Evolutionary conservation across 2,888 invertebrate genomes (phyloP).

Genomic region (Leptogaster cylindrica): DNA sequence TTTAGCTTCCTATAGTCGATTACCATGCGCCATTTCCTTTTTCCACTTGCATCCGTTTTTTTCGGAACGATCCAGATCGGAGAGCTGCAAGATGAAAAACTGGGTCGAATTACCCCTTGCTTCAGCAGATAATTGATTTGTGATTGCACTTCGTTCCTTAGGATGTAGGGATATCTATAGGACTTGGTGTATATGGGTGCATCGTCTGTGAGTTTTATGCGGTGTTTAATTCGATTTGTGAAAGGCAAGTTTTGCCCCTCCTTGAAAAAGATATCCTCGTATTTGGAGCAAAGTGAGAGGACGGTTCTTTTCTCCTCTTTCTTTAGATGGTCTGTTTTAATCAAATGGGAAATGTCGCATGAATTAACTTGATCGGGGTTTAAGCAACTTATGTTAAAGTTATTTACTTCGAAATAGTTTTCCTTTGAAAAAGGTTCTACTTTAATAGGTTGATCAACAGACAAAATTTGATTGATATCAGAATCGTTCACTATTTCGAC

Average conservation of each 20-base stretch:
- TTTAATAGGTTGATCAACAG: not conserved
- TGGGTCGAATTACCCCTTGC: not conserved
- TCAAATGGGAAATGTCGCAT: too few species aligned
- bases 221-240: not conserved
- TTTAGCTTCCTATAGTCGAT: not conserved
- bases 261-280: not conserved
- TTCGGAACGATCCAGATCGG: too few species aligned
- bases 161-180: not conserved
- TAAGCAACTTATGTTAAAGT: not conserved
- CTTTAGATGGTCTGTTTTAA: not conserved
- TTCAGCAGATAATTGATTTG: not conserved
- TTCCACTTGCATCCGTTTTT: too few species aligned
- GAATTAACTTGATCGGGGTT: not conserved
- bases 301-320: not conserved
- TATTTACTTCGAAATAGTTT: not conserved
- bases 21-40: not conserved
- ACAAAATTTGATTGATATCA: not conserved
- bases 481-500: not conserved
- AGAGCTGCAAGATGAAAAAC: not conserved
- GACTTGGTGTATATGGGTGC: not conserved
- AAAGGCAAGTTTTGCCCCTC: not conserved
- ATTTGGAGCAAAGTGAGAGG: not conserved
- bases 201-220: not conserved
- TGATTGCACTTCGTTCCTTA: not conserved
- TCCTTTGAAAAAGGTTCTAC: not conserved